Conservation (phyloP, 2,797 vertebrate species). For the Anisognathus igniventris region DNA sequence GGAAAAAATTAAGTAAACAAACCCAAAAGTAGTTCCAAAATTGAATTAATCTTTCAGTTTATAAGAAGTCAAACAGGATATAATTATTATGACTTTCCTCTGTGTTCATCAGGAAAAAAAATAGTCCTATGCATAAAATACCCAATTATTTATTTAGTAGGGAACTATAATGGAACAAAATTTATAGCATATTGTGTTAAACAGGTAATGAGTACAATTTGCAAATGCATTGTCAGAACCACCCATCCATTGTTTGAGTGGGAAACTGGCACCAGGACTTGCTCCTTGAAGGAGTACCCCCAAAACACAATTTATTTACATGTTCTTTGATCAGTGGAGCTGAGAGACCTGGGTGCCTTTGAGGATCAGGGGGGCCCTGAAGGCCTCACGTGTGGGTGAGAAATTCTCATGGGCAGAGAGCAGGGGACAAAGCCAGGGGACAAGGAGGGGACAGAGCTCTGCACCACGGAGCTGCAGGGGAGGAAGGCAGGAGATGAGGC, state of each 20-base stretch:
- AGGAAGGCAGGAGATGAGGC: background rate
- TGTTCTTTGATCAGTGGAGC: background rate
- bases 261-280: background rate
- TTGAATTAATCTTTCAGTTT: background rate
- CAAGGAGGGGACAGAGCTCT: background rate
- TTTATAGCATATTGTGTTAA: constrained; percentile 2
- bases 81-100: background rate
- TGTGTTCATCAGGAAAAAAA: background rate
- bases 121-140: background rate
- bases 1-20: background rate
- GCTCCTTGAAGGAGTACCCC: background rate
- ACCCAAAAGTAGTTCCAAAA: background rate
- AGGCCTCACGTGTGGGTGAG: background rate
- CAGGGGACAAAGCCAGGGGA: background rate
- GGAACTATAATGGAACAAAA: background rate
- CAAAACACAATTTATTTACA: background rate
- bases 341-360: background rate
- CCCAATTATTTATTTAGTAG: background rate
- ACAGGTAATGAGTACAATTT: background rate
- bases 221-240: background rate
- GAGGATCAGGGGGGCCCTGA: background rate
- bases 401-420: background rate
- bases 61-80: background rate
- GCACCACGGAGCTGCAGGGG: background rate
- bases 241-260: background rate